Conservation (phyloP, 2,797 vertebrate species). For the Anolis apletophallus region DNA sequence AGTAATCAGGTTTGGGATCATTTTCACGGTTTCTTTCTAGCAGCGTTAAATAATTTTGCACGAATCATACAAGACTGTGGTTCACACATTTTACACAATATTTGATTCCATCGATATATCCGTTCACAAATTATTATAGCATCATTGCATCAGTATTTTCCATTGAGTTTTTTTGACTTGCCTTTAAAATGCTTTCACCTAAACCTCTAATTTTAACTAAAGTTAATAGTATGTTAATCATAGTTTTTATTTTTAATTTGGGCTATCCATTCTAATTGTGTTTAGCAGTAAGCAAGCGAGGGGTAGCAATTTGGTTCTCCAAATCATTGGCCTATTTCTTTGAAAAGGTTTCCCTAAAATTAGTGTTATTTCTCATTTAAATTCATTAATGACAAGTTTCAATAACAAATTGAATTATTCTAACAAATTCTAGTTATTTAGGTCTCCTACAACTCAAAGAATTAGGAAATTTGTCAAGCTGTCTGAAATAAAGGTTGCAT, state of each 20-base stretch:
- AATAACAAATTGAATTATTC: slow-evolving; percentile 13
- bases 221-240: neutral
- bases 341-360: slow-evolving; percentile 3
- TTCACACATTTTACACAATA: neutral
- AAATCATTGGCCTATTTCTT: neutral
- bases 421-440: slow-evolving; percentile 26
- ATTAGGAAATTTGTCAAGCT: slow-evolving; percentile 9
- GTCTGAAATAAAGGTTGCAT: slow-evolving; percentile 17
- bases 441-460: neutral
- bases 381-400: slow-evolving; percentile 15
- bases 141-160: neutral
- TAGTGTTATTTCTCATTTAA: neutral
- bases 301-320: neutral
- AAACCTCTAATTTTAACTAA: neutral
- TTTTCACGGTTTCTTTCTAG: neutral
- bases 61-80: neutral
- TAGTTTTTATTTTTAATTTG: slow-evolving; percentile 4
- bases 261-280: neutral
- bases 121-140: neutral
- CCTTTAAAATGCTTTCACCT: neutral
- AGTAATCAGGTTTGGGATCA: neutral
- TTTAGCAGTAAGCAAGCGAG: neutral
- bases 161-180: neutral
- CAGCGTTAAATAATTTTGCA: neutral
- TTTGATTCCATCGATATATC: neutral